Conservation (phyloP, 2,888 invertebrate genomes). For the Eudemis profundana region DNA sequence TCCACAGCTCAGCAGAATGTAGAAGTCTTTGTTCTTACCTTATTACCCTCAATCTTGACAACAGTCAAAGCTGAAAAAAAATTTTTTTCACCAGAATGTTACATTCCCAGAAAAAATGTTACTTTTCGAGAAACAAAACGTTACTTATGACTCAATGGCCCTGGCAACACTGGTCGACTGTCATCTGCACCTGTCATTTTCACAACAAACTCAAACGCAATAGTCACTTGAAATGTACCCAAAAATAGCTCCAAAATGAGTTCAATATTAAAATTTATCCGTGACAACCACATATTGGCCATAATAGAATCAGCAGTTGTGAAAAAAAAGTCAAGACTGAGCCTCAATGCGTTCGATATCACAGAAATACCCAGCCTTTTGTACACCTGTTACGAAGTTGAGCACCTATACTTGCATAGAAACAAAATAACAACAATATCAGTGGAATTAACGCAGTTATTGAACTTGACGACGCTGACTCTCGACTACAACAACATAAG, state of each 20-base stretch:
- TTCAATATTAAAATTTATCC: constrained; percentile 88
- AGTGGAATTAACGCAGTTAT: constrained; percentile 79
- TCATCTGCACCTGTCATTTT: constrained; percentile 53
- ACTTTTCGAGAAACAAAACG: too few relatives aligned
- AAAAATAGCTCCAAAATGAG: constrained; percentile 83
- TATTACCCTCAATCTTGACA: too few relatives aligned
- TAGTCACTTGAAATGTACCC: constrained; percentile 68
- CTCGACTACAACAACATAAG: constrained; percentile 88
- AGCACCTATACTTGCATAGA: constrained; percentile 87
- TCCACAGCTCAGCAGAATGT: too few relatives aligned
- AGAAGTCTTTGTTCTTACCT: too few relatives aligned
- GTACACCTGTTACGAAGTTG: constrained; percentile 83
- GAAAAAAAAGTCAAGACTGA: constrained; percentile 85
- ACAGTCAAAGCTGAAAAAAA: too few relatives aligned
- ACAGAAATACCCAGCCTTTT: constrained; percentile 85
- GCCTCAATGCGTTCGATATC: constrained; percentile 88
- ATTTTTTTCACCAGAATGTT: too few relatives aligned
- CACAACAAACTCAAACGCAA: constrained; percentile 74
- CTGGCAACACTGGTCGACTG: too few relatives aligned
- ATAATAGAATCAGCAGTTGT: constrained; percentile 87
- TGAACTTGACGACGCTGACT: constrained; percentile 86
- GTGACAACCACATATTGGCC: constrained; percentile 88
- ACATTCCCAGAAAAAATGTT: too few relatives aligned
- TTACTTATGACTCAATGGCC: too few relatives aligned
- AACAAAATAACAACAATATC: constrained; percentile 85